Base-by-base conservation (phyloP, 2,888 invertebrate genomes). In the Coremacera marginata region DNA sequence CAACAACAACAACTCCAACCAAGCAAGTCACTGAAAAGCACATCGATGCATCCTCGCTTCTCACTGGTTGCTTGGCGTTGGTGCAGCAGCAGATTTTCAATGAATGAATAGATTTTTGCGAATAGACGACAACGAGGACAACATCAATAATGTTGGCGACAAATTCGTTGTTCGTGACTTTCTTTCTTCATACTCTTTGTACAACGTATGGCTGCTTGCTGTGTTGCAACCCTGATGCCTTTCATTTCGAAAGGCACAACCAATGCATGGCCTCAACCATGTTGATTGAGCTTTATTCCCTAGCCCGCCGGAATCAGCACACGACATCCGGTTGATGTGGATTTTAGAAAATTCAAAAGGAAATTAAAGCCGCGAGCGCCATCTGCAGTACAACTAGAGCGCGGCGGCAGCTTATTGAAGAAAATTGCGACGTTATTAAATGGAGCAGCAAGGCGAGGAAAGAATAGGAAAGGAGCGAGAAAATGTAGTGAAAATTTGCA, bases 1-100 rank as follows among this genome's bases (percentile, higher is more conserved):
- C 83, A 79, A 71, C 77, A 78, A 78, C 75, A 79, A 79, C 76
- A 80, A 11, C 8, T 31, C 63, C 51, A 34, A 72, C 60, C 49
- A 72, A 22, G 74, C 5, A 60, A 63, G 57, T 44, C 49, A 67
- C 67, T 31, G 44, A 19, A n/a, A 25, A 19, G 19, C n/a, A 11
- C 14, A 55, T n/a, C 60, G 57, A 16, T n/a, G 25, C 31, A 37
- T 31, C 3, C 57, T 70, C 34, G 34, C 25, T 70, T 1, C 5
- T 55, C 34, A 19, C 57, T 70, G 27, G 60, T 16, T 70, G 27
- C 49, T 16, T 62, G 16, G 72, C 44, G 44, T 44, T 44, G 25
- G 5, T 25, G 52, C 25, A 22, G 25, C 25, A n/a, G 60, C 25
- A 62, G 25, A 72, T 62, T 72, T 62, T 51, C 25, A 62, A 62